A percentile compares a stretch with the other conserved stretches of the same genome.
These are phyloP conservation scores for Littorina saxatilis DNA, from an alignment of 1,140 invertebrate species.

Conservation along the genomic window DNA sequence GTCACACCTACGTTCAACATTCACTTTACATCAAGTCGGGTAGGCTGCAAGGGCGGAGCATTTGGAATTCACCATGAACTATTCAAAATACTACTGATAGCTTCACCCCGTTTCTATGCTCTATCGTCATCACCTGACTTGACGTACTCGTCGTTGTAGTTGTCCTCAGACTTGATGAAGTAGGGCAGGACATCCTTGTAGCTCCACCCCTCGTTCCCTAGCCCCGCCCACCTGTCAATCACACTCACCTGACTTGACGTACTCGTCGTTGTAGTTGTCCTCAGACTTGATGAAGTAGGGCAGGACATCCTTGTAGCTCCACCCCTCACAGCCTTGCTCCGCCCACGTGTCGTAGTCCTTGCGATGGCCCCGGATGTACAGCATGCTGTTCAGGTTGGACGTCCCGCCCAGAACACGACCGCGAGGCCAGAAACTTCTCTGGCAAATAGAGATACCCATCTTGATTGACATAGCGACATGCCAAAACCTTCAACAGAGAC, in stretches of 20 bases:
- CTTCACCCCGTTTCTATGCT: too few relatives aligned
- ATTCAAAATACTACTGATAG: too few relatives aligned
- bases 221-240: conserved; percentile 89
- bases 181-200: conserved; percentile 90
- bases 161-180: conserved; percentile 87
- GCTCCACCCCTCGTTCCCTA: conserved; percentile 94
- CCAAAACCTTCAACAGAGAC: too few relatives aligned
- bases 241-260: conserved; percentile 63
- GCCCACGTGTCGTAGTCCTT: conserved; percentile 96
- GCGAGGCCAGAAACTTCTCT: conserved; percentile 58
- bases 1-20: too few relatives aligned
- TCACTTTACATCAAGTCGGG: too few relatives aligned
- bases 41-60: too few relatives aligned
- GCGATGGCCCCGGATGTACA: conserved; percentile 93
- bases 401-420: conserved; percentile 83
- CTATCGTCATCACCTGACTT: conserved; percentile 21
- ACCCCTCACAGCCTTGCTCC: conserved; percentile 89
- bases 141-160: conserved; percentile 26
- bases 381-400: conserved; percentile 96
- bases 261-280: conserved; percentile 43
- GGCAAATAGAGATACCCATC: too few relatives aligned
- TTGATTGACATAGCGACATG: too few relatives aligned
- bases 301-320: conserved; percentile 89
- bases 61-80: too few relatives aligned
- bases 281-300: conserved; percentile 93